Conservation (phyloP, 2,113 vertebrate genomes). For the Sinosuthora webbiana region DNA sequence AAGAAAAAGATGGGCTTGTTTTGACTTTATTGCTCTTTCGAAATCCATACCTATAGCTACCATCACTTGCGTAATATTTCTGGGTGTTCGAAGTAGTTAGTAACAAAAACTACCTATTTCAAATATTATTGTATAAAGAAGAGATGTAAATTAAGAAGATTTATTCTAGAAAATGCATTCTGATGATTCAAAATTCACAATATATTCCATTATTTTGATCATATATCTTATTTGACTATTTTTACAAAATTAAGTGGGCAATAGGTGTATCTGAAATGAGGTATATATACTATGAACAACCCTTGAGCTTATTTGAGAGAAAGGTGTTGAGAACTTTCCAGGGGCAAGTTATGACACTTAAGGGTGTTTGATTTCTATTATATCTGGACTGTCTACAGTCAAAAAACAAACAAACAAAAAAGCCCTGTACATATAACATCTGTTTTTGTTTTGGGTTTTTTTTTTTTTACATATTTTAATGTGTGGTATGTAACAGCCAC, state of each 20-base stretch:
- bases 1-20: background rate
- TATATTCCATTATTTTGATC: background rate
- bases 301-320: background rate
- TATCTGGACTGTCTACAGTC: background rate
- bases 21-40: background rate
- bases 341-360: background rate
- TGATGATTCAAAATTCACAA: background rate
- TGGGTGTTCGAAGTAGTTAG: background rate
- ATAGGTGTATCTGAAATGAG: background rate
- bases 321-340: background rate
- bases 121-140: background rate
- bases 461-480: background rate
- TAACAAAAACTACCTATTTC: background rate
- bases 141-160: background rate
- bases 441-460: background rate
- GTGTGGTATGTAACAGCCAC: background rate
- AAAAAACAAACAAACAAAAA: background rate
- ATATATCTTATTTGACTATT: background rate
- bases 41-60: background rate
- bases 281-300: background rate
- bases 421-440: fast-evolving
- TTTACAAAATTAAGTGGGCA: background rate
- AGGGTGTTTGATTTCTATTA: background rate
- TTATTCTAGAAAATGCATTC: background rate
- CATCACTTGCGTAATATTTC: background rate